Percentiles rank a stretch among this genome's conserved stretches.
phyloP scores from a whole-genome alignment of 2,888 invertebrate genomes.

The Neria commutata region DNA sequence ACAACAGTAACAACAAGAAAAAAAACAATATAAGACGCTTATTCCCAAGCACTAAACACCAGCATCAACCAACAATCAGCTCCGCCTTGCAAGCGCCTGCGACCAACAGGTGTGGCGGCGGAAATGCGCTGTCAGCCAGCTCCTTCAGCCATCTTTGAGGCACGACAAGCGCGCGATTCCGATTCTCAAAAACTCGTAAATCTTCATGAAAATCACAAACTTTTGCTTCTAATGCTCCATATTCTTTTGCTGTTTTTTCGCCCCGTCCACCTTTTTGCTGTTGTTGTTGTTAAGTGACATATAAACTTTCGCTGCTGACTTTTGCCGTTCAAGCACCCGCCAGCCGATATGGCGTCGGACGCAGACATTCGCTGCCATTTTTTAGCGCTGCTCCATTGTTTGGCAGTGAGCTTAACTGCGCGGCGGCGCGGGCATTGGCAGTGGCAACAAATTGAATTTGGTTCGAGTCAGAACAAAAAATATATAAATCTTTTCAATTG shows the following conservation, averaged over 20 bases:
- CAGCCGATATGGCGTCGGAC: slow-evolving; percentile 9
- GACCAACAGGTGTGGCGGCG: background rate
- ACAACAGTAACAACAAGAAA: too few species aligned
- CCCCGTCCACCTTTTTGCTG: background rate
- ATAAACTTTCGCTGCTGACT: background rate
- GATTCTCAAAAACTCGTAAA: slow-evolving; percentile 2
- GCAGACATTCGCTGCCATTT: background rate
- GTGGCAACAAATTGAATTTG: slow-evolving; percentile 11
- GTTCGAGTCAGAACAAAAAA: background rate
- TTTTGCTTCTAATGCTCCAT: background rate
- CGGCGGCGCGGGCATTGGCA: slow-evolving; percentile 7
- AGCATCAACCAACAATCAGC: too few species aligned
- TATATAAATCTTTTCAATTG: background rate
- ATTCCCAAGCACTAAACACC: background rate
- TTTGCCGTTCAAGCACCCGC: slow-evolving; percentile 1
- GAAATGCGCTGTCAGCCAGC: background rate
- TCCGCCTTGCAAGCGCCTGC: background rate
- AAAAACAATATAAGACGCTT: background rate
- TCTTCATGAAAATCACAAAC: background rate
- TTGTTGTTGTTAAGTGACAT: background rate
- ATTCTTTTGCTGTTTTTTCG: background rate
- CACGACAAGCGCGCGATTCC: too few species aligned
- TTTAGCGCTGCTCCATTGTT: background rate
- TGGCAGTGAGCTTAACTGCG: background rate
- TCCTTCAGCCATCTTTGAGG: too few species aligned